Percentiles rank a stretch among this genome's conserved stretches.
phyloP scores from a whole-genome alignment of 2,888 invertebrate species.

The Choreutis nemorana region DNA sequence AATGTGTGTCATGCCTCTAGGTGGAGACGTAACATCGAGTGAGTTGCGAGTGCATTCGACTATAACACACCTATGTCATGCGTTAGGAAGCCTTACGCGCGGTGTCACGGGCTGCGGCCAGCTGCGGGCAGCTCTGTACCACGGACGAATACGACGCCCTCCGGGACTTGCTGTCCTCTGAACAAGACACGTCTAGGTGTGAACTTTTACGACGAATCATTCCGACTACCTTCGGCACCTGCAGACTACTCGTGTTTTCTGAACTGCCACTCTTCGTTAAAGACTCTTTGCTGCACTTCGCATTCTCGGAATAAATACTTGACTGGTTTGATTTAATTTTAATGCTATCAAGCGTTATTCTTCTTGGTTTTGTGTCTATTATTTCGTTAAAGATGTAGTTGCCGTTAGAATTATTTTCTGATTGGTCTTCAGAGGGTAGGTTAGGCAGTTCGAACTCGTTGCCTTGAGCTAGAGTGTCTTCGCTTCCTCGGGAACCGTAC shows the following conservation, averaged over 20 bases:
- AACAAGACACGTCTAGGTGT: constrained; percentile 12
- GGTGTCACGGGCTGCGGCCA: constrained; percentile 17
- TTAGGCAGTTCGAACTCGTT: constrained; percentile 56
- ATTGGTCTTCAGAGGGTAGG: constrained; percentile 44
- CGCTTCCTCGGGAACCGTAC: constrained; percentile 54
- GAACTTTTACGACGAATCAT: constrained; percentile 18
- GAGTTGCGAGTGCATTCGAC: neutral
- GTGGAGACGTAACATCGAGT: no score
- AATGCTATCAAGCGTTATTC: constrained; percentile 53
- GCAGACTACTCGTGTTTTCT: constrained; percentile 25
- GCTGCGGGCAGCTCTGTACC: constrained; percentile 32
- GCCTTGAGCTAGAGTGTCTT: constrained; percentile 52
- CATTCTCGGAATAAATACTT: constrained; percentile 25
- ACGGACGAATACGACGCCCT: constrained; percentile 15
- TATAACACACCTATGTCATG: constrained; percentile 56
- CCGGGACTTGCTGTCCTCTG: constrained; percentile 9
- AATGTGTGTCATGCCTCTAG: no score
- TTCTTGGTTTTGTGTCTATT: constrained; percentile 51
- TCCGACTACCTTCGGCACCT: constrained; percentile 20
- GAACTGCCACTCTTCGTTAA: constrained; percentile 32
- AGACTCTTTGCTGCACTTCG: constrained; percentile 25
- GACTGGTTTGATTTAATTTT: constrained; percentile 36
- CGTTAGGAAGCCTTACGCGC: constrained; percentile 45
- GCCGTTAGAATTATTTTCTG: constrained; percentile 23
- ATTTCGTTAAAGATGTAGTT: constrained; percentile 60